Base-by-base conservation (phyloP, 2,888 invertebrate genomes). In the Drosophila subsilvestris region DNA sequence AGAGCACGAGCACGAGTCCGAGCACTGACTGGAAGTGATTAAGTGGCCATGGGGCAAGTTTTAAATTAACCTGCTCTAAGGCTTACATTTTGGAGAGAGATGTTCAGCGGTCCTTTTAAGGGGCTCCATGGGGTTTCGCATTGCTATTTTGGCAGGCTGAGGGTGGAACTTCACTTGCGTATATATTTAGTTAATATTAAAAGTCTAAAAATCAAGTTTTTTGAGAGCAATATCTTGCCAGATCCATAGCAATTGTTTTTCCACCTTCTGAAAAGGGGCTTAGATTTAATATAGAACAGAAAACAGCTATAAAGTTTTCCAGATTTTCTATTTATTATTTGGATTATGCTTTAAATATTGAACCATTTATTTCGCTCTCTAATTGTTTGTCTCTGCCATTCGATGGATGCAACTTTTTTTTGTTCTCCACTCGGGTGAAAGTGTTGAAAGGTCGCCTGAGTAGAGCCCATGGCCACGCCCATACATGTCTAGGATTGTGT, bases 21-120 rank as follows among this genome's bases (percentile, higher is more conserved):
- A 6, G 44, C 49, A 72, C 63, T 73, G 69, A 42, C 65, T 73
- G 70, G 37, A 74, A 71, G 53, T 71, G 70, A 71, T 71, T 71
- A 65, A 71, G 63, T 73, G 55, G 32, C 63, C 14, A 22, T 73
- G 25, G 22, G n/a, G 20, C 29, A 37, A 22, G 29, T 37, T n/a
- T 22, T 54, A 71, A 71, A 72, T 61, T 69, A 61, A 50, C 32
- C 54, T 6, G 37, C 14, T 37, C 14, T 37, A 14, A 37, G 37
- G 14, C 37, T 14, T 6, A 37, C n/a, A 1, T 37, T 37, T 37
- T n/a, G 37, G n/a, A n/a, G 6, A n/a, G n/a, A n/a, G 6, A 7
- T 7, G 1, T n/a, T 37, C 14, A 7, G 14, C 14, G 3, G 20
- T 20, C 2, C 22, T 22, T 22, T 22, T 22, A 22, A 3, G 22